phyloP scores from a whole-genome alignment of 2,888 invertebrate species.

The Aphidius colemani region DNA sequence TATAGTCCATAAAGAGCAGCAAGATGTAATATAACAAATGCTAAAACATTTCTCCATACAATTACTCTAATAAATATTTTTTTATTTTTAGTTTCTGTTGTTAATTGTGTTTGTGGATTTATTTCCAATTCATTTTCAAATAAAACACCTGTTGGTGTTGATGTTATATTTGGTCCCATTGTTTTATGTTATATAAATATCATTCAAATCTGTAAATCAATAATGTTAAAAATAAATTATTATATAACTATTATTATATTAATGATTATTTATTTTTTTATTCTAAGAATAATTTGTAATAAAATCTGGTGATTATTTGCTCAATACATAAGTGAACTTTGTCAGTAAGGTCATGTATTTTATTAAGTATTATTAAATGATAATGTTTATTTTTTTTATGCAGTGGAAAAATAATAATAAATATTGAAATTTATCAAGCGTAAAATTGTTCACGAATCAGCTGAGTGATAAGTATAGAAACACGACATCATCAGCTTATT shows the following conservation, averaged over 20 bases:
- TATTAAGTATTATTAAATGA: too few relatives aligned
- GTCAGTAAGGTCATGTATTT: too few relatives aligned
- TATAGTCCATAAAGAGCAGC: slow-evolving; percentile 78
- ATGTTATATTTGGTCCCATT: slow-evolving; percentile 62
- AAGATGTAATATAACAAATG: slow-evolving; percentile 76
- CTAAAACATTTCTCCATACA: slow-evolving; percentile 84
- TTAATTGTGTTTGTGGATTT: slow-evolving; percentile 23
- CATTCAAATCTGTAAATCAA: slow-evolving; percentile 31
- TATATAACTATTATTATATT: not conserved
- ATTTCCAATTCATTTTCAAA: slow-evolving; percentile 53
- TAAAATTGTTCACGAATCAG: too few relatives aligned
- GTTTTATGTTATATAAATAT: slow-evolving; percentile 25
- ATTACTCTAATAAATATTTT: slow-evolving; percentile 53
- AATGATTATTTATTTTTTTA: not conserved
- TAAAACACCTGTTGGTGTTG: slow-evolving; percentile 56
- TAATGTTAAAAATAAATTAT: slow-evolving; percentile 3
- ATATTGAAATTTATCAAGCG: too few relatives aligned
- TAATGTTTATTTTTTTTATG: too few relatives aligned
- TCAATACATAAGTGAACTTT: too few relatives aligned
- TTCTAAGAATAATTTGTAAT: too few relatives aligned
- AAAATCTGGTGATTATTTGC: too few relatives aligned
- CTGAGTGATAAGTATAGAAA: too few relatives aligned
- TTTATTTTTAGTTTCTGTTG: slow-evolving; percentile 27
- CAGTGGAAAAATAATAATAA: too few relatives aligned
- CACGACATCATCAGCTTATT: too few relatives aligned